Base-by-base conservation (phyloP, 2,888 invertebrate genomes). In the Fissipunctia ypsillon region DNA sequence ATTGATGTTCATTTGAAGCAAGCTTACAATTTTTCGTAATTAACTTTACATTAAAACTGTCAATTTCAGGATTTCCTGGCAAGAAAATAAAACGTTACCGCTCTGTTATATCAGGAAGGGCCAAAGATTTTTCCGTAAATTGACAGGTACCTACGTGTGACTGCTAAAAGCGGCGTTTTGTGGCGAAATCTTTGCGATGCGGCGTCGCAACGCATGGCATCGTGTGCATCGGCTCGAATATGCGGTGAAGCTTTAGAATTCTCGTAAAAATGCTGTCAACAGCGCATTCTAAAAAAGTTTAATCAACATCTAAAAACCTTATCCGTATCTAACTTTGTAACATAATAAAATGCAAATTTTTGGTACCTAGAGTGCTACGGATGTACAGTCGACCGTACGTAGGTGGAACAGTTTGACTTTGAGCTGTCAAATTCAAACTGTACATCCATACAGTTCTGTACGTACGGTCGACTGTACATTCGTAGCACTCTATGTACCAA, bases 21-120 rank as follows among this genome's bases (percentile, higher is more conserved):
- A 48, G 10, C 22, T 41, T 5, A 28, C 5, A 2, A 1, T n/a
- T 31, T 12, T 16, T 31, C 1, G 6, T 43, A 43, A 67, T 41
- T 56, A 59, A 60, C 25, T n/a, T 35, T 45, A 5, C 10, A 63
- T 61, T 35, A 25, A 35, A 68, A 25, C 48, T 63, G 48, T 38
- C 48, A 68, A 25, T 35, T 61, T 25, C 61, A 68, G 50, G 0
- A 25, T 52, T 52, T 25, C 6, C 19, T 19, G 25, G 3, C 7
- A 0, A 12, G 2, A 12, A 50, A 38, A 50, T 50, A 3, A 35
- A 57, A 35, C 3, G 28, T 12, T 5, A 3, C 10, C 6, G 19
- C n/a, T n/a, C n/a, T n/a, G n/a, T n/a, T n/a, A n/a, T n/a, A n/a
- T n/a, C n/a, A n/a, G n/a, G n/a, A n/a, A n/a, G n/a, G n/a, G n/a